Evolutionary conservation across 2,113 vertebrate genomes (phyloP).

Genomic region (Ceyx cyanopectus): DNA sequence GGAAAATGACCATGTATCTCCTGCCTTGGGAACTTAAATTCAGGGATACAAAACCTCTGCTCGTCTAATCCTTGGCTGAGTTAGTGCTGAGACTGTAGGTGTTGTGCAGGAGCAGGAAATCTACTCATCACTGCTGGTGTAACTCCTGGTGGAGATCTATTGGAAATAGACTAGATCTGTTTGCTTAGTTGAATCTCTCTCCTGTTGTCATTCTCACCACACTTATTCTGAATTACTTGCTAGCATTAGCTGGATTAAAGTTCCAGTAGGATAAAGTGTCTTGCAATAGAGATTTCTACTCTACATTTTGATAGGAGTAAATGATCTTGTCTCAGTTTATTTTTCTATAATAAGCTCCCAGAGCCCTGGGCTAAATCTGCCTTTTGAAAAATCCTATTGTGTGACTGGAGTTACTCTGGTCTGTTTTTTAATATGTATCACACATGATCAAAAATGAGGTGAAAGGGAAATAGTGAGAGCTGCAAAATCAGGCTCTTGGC

Average conservation of each 20-base stretch:
- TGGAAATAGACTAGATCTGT: not conserved
- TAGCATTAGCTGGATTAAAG: slow-evolving; percentile 12
- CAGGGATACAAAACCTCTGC: not conserved
- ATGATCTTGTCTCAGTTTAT: not conserved
- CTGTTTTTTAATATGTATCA: not conserved
- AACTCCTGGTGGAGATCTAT: not conserved
- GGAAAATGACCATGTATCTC: not conserved
- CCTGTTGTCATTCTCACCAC: not conserved
- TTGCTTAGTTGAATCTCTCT: not conserved
- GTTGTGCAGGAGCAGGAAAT: not conserved
- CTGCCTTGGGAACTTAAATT: not conserved
- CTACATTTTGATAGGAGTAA: not conserved
- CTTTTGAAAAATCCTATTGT: not conserved
- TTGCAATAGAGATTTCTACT: not conserved
- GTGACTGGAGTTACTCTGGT: not conserved
- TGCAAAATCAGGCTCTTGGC: not conserved
- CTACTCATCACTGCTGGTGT: fast-evolving
- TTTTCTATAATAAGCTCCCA: not conserved
- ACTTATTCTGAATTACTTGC: not conserved
- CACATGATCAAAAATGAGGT: not conserved
- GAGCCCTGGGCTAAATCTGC: not conserved
- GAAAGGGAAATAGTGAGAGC: fast-evolving
- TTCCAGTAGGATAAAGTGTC: not conserved
- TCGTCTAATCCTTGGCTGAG: not conserved
- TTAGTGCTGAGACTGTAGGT: not conserved